Evolutionary conservation across 2,797 vertebrate genomes (phyloP).

Genomic region (Fistularia tabacaria): DNA sequence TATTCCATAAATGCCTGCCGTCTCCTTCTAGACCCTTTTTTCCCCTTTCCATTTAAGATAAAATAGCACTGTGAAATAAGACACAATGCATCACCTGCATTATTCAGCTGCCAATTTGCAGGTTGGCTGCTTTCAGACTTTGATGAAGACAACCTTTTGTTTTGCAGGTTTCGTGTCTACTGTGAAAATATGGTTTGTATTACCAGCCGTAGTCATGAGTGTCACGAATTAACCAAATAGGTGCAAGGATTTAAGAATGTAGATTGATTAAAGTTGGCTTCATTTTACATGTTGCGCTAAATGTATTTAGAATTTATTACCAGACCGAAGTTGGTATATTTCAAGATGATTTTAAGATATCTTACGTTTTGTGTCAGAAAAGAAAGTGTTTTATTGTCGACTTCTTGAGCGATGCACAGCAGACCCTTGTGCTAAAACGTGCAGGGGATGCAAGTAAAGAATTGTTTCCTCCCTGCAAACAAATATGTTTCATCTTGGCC

Average conservation of each 20-base stretch:
- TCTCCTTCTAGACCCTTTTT: conserved; percentile 1
- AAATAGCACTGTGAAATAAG: conserved; percentile 15
- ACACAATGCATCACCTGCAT: conserved; percentile 39
- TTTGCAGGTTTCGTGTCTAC: conserved; percentile 35
- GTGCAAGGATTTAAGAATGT: conserved; percentile 44
- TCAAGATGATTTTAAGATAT: too few relatives aligned
- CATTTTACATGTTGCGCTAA: conserved; percentile 13
- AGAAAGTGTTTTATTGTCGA: too few relatives aligned
- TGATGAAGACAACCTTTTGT: conserved; percentile 43
- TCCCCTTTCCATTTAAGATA: conserved; percentile 11
- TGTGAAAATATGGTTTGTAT: conserved; percentile 38
- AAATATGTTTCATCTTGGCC: too few relatives aligned
- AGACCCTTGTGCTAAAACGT: too few relatives aligned
- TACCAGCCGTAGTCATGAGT: conserved; percentile 37
- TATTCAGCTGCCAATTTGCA: conserved; percentile 42
- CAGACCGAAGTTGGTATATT: conserved; percentile 4
- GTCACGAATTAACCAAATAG: conserved; percentile 67
- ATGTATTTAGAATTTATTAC: conserved; percentile 34
- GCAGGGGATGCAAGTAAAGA: too few relatives aligned
- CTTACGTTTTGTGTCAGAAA: too few relatives aligned
- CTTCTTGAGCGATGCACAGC: too few relatives aligned
- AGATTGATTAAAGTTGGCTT: conserved; percentile 13
- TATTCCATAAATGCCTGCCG: background rate
- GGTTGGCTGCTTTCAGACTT: conserved; percentile 16
- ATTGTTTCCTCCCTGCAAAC: too few relatives aligned